phyloP scores from a whole-genome alignment of 1,140 invertebrate species.

The Brachionus asplanchnoidis region DNA sequence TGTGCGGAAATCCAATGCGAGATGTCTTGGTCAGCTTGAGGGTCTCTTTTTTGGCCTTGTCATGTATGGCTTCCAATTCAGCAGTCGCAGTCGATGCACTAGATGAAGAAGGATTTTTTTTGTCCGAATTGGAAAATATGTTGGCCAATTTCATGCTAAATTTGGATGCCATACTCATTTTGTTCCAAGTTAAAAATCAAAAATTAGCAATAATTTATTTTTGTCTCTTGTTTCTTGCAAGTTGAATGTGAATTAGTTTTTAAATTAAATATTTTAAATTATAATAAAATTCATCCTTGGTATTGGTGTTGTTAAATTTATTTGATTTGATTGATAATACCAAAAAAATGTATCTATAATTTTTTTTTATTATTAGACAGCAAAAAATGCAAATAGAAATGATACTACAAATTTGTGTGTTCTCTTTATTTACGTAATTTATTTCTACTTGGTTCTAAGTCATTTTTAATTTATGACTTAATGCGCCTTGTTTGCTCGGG shows the following conservation, averaged over 20 bases:
- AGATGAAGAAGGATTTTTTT: not conserved
- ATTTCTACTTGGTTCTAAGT: not conserved
- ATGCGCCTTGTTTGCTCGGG: not conserved
- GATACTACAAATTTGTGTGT: not conserved
- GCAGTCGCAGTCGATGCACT: not conserved
- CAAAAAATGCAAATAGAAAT: slow-evolving; percentile 21
- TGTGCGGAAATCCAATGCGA: slow-evolving; percentile 94
- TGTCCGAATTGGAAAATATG: slow-evolving; percentile 38
- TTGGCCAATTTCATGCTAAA: slow-evolving; percentile 40
- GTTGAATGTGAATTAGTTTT: not conserved
- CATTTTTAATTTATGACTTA: not conserved
- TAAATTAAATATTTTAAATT: slow-evolving; percentile 8
- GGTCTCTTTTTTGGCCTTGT: slow-evolving; percentile 38
- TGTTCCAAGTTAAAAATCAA: not conserved
- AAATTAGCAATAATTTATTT: not conserved
- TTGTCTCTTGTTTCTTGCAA: not conserved
- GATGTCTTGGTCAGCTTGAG: slow-evolving; percentile 68
- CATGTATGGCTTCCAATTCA: slow-evolving; percentile 38
- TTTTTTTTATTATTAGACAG: slow-evolving; percentile 3
- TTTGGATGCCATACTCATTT: slow-evolving; percentile 41
- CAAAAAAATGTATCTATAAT: not conserved
- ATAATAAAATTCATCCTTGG: not conserved
- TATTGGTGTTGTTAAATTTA: slow-evolving; percentile 9
- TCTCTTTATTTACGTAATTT: not conserved
- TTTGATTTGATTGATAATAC: slow-evolving; percentile 29